Conservation (phyloP, 2,113 vertebrate species). For the Seriola dumerili region DNA sequence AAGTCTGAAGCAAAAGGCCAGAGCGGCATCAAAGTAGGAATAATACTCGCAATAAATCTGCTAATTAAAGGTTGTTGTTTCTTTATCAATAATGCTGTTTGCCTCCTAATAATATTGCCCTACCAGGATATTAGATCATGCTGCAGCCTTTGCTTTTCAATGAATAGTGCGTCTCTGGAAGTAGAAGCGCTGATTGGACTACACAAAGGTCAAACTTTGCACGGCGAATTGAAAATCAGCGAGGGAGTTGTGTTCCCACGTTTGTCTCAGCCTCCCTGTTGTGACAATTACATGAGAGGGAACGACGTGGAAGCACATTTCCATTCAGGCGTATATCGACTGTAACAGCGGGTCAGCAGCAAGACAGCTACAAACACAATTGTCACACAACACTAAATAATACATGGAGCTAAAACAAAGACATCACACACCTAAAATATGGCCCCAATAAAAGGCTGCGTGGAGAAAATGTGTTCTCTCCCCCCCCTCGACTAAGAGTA, state of each 20-base stretch:
- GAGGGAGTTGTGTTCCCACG: slow-evolving; percentile 70
- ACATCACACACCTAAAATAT: slow-evolving; percentile 72
- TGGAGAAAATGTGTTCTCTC: slow-evolving; percentile 56
- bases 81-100: slow-evolving; percentile 40
- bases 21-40: slow-evolving; percentile 13
- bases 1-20: slow-evolving; percentile 52
- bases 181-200: slow-evolving; percentile 66
- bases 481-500: slow-evolving; percentile 53
- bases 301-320: slow-evolving; percentile 62
- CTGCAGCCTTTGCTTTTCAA: slow-evolving; percentile 40
- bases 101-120: slow-evolving; percentile 28
- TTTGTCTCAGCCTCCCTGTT: slow-evolving; percentile 51
- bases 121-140: slow-evolving; percentile 40
- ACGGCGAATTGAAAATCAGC: slow-evolving; percentile 74
- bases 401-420: slow-evolving; percentile 76
- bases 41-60: slow-evolving; percentile 24
- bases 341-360: slow-evolving; percentile 72
- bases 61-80: slow-evolving; percentile 64
- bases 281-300: slow-evolving; percentile 75
- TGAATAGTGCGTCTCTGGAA: slow-evolving; percentile 36
- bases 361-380: slow-evolving; percentile 66
- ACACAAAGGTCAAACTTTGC: slow-evolving; percentile 72
- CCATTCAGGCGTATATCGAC: slow-evolving; percentile 67
- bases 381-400: slow-evolving; percentile 79
- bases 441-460: slow-evolving; percentile 67